Percentiles rank a stretch among this genome's conserved stretches.
phyloP scores from a whole-genome alignment of 2,888 invertebrate genomes.

The Dusona sp. region DNA sequence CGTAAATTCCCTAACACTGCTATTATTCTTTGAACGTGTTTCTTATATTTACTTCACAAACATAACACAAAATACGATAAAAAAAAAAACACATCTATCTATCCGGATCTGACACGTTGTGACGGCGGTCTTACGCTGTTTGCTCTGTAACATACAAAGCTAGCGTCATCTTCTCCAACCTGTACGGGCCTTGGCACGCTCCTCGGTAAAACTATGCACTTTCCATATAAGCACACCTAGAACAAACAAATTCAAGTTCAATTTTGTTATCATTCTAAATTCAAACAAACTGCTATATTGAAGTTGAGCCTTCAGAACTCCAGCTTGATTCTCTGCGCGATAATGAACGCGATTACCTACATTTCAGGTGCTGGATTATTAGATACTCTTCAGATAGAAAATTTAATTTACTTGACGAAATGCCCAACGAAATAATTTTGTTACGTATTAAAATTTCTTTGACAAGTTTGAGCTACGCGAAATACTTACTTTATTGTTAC shows the following conservation, averaged over 20 bases:
- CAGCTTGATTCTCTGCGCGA: neutral
- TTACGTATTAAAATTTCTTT: neutral
- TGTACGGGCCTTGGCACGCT: too few species aligned
- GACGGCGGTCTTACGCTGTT: neutral
- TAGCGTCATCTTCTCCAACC: neutral
- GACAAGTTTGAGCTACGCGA: conserved; percentile 43
- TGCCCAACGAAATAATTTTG: neutral
- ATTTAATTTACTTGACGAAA: neutral
- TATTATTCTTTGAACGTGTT: neutral
- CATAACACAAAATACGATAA: neutral
- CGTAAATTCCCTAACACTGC: neutral
- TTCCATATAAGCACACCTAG: neutral
- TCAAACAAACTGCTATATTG: neutral
- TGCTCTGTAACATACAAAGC: neutral
- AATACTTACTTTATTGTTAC: conserved; percentile 32
- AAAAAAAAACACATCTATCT: neutral
- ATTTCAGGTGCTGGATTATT: neutral
- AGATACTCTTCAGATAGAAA: neutral
- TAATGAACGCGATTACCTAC: neutral
- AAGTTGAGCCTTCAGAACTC: neutral
- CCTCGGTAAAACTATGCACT: neutral
- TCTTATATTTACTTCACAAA: neutral
- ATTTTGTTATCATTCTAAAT: neutral
- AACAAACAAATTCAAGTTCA: neutral
- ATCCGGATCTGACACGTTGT: neutral